Evolutionary conservation across 2,797 vertebrate species (phyloP).

Genomic region (Etheostoma perlongum): DNA sequence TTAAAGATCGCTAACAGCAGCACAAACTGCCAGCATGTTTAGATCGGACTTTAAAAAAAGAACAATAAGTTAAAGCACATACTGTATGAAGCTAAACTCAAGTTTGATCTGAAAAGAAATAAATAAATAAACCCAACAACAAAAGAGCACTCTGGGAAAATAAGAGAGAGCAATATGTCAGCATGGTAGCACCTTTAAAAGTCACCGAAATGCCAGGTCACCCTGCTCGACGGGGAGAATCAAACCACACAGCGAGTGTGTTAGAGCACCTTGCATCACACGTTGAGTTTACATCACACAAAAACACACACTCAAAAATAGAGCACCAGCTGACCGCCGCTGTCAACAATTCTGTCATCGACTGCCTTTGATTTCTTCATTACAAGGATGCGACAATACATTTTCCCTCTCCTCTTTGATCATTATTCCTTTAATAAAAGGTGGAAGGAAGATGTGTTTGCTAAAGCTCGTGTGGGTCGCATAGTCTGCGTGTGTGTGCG

Average conservation of each 20-base stretch:
- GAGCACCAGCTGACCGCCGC: slow-evolving; percentile 24
- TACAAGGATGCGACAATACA: slow-evolving; percentile 18
- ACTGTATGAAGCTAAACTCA: too few species aligned
- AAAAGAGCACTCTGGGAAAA: slow-evolving; percentile 62
- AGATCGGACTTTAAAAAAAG: not conserved
- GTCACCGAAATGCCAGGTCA: slow-evolving; percentile 89
- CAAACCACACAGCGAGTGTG: slow-evolving; percentile 65
- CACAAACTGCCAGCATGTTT: not conserved
- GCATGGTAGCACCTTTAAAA: slow-evolving; percentile 85
- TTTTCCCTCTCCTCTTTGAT: slow-evolving; percentile 47
- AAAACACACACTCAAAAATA: slow-evolving; percentile 34
- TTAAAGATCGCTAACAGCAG: not conserved
- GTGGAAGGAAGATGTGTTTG: slow-evolving; percentile 56
- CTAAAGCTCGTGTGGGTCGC: slow-evolving; percentile 28
- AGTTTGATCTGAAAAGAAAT: slow-evolving; percentile 37
- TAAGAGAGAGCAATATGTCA: slow-evolving; percentile 78
- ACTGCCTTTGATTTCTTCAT: slow-evolving; percentile 50
- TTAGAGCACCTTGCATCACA: slow-evolving; percentile 66
- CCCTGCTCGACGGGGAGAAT: slow-evolving; percentile 73
- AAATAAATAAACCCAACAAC: slow-evolving; percentile 40
- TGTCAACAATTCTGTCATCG: slow-evolving; percentile 17
- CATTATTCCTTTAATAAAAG: slow-evolving; percentile 67
- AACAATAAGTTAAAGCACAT: not conserved
- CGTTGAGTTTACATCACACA: slow-evolving; percentile 52
- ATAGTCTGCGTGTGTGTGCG: not conserved